Evolutionary conservation across 1,140 invertebrate species (phyloP).

Genomic region (Carcinoscorpius rotundicauda): DNA sequence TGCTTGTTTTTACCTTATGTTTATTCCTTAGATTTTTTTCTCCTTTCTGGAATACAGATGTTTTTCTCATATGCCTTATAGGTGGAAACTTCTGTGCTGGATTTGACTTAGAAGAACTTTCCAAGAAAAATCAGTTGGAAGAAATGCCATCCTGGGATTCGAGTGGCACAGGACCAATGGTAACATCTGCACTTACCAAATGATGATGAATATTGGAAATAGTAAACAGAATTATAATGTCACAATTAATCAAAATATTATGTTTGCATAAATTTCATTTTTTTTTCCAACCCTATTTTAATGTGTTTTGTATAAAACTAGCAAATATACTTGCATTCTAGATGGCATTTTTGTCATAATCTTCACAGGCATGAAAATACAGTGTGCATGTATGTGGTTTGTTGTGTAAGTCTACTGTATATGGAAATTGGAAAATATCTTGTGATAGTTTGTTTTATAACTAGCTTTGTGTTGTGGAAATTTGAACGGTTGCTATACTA

Average conservation of each 20-base stretch:
- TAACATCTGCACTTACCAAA: slow-evolving; percentile 19
- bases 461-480: too few species aligned
- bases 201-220: slow-evolving; percentile 8
- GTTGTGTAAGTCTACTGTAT: too few species aligned
- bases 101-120: slow-evolving; percentile 50
- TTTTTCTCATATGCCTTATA: slow-evolving; percentile 4
- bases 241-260: not conserved
- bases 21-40: too few species aligned
- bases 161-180: slow-evolving; percentile 29
- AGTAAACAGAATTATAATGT: slow-evolving; percentile 4
- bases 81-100: slow-evolving; percentile 86
- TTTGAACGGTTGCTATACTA: too few species aligned
- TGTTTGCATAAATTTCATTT: not conserved
- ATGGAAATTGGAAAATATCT: too few species aligned
- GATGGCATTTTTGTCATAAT: too few species aligned
- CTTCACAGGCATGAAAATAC: too few species aligned
- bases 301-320: not conserved
- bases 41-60: too few species aligned
- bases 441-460: too few species aligned
- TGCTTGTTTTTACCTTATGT: too few species aligned
- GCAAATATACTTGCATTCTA: too few species aligned
- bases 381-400: too few species aligned
- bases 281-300: not conserved
- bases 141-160: slow-evolving; percentile 9
- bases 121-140: slow-evolving; percentile 27